Base-by-base conservation (phyloP, 2,888 invertebrate genomes). In the Troglohyphantes excavatus region DNA sequence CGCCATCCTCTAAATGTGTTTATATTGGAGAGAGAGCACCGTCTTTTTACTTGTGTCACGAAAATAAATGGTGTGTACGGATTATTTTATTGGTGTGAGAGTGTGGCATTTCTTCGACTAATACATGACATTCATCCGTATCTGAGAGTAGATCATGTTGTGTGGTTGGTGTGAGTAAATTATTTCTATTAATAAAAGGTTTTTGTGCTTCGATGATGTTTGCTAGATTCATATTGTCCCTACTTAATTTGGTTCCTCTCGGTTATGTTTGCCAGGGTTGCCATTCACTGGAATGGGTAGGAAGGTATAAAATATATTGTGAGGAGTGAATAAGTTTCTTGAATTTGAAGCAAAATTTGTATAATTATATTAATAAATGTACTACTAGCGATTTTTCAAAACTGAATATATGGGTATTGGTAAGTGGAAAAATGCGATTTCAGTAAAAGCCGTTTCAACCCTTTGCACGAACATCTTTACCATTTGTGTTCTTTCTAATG, bases 91-190 rank as follows among this genome's bases (percentile, higher is more conserved):
- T 68, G 82, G 75, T 59, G 43, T 82, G 76, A 39, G 75, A 82
- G 78, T 33, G 65, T 68, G 61, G 67, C 39, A 59, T 78, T 39
- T 72, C 82, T 78, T 76, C 76, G 39, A 89, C 82, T 89, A 82
- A 89, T 82, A 82, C 88, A 89, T 89, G 88, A 89, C 88, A 89
- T 89, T 89, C 61, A 81, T 73, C 46, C 63, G 29, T 70, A 53
- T 73, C 5, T n/a, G 53, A 53, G 21, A 72, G 39, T 73, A 72
- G 46, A 67, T 65, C 78, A 81, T 82, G 75, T 27, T 75, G 88
- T 82, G 67, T 82, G 82, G 59, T 68, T 82, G 88, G 88, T 89
- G 88, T 82, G 73, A 81, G 46, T 46, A 73, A 68, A 70, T 43
- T 89, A 68, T 89, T 75, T 76, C 29, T 43, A 11, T n/a, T 0